Evolutionary conservation across 2,113 vertebrate genomes (phyloP), one percentile per base, ranked within the genome.

Genomic region (Pteropus alecto): DNA sequence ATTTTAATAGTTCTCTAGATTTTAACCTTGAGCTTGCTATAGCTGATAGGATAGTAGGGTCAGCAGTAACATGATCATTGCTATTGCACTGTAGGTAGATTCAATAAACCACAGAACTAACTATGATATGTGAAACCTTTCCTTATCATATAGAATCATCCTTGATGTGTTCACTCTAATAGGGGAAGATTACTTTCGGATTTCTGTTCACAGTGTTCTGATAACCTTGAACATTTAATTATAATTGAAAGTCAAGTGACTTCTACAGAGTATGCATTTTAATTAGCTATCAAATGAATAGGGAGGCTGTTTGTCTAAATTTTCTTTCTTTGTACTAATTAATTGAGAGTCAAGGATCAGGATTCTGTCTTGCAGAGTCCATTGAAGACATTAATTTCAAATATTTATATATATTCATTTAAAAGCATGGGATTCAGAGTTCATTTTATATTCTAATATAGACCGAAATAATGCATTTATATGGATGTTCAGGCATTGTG

Each of bases 261-360:
- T 98, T 98, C 91, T 95, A 93, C 76, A 46, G 93, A 97, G 97
- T 56, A 43, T 84, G 96, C 97, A 98, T 98, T 98, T 97, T 98
- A 98, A 98, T 98, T 97, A 98, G 93, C 82, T 96, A 92, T 98
- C 97, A 97, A 97, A 98, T 97, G 97, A 98, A 96, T 94, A 93
- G 91, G 93, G 95, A 98, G 79, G 93, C 56, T 98, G 93, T 98
- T 98, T 98, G 97, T 97, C 97, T 98, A 97, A 98, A 98, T 98
- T 97, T 98, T 92, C 93, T 98, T 96, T 97, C 97, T 98, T 98
- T 98, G 97, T 96, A 96, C 88, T 98, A 98, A 99, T 98, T 99
- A 98, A 98, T 98, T 98, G 96, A 91, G 93, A 83, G 93, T 96
- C 97, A 0, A 92, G 97, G 98, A 92, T 98, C 97, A 96, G 94